Base-by-base conservation (phyloP, 2,797 vertebrate species). In the Paramormyrops hopkinsi region DNA sequence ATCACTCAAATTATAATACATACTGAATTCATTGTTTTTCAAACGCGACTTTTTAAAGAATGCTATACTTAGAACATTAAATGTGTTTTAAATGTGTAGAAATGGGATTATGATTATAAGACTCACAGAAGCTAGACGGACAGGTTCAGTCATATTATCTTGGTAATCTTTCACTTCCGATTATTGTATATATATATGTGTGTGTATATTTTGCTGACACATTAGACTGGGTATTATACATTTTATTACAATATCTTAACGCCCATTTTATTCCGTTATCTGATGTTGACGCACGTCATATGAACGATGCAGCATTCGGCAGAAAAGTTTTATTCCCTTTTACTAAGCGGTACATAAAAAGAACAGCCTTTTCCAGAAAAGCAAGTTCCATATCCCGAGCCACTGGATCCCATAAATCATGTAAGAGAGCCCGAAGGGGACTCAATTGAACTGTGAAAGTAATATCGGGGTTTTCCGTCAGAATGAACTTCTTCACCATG, bases 381-480 rank as follows among this genome's bases (percentile, higher is more conserved):
- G 96, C 95, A 95, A 93, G 93, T 96, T 97, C 96, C 95, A 95
- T 95, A 95, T 96, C 94, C 93, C 92, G 94, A 96, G 95, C 95
- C 95, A 94, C 94, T 94, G 96, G 95, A 92, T 95, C 93, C 92
- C 93, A 97, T 97, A 96, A 97, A 97, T 97, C 96, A 97, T 97
- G 96, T 94, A 96, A 95, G 94, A 96, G 93, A 95, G 95, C 96
- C 97, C 90, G 91, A 94, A 95, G 96, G 94, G 93, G 92, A 94
- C 96, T 94, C 94, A 94, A 96, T 94, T 96, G 95, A 97, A 97
- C 95, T 96, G 96, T 97, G 97, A 98, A 97, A 98, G 98, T 98
- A 97, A 98, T 98, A 97, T 98, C 97, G 97, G 97, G 95, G 96
- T 96, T 98, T 98, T 97, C 97, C 96, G 96, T 98, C 97, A 98